phyloP scores from a whole-genome alignment of 2,113 vertebrate genomes.

The Lophotis ruficrista region DNA sequence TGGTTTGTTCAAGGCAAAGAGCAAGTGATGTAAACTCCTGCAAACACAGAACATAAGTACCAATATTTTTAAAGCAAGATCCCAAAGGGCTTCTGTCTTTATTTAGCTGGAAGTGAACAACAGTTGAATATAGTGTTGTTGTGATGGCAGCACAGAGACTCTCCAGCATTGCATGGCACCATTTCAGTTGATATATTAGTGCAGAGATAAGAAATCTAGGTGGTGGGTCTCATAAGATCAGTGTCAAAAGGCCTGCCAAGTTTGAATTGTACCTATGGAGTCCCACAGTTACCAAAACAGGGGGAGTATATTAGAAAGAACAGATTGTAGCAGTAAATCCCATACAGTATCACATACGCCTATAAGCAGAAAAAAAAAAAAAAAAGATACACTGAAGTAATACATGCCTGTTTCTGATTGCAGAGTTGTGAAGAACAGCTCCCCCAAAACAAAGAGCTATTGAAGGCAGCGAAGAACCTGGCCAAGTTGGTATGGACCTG shows the following conservation, averaged over 20 bases:
- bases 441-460: background rate
- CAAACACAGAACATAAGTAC: background rate
- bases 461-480: background rate
- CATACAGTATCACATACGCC: background rate
- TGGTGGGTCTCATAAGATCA: background rate
- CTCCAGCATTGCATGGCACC: background rate
- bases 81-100: background rate
- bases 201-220: background rate
- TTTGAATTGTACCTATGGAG: background rate
- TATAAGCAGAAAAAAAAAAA: background rate
- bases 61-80: background rate
- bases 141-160: background rate
- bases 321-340: background rate
- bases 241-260: background rate
- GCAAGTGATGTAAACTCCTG: background rate
- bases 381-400: background rate
- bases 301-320: background rate
- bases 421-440: background rate
- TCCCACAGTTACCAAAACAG: background rate
- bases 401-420: background rate
- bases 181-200: background rate
- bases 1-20: constrained; percentile 6
- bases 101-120: background rate
- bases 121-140: background rate
- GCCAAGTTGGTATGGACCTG: background rate